A percentile compares a stretch with the other conserved stretches of the same genome.
These are phyloP conservation scores for Heteromyza rotundicornis DNA, from an alignment of 2,888 invertebrate species.

Conservation along the genomic window DNA sequence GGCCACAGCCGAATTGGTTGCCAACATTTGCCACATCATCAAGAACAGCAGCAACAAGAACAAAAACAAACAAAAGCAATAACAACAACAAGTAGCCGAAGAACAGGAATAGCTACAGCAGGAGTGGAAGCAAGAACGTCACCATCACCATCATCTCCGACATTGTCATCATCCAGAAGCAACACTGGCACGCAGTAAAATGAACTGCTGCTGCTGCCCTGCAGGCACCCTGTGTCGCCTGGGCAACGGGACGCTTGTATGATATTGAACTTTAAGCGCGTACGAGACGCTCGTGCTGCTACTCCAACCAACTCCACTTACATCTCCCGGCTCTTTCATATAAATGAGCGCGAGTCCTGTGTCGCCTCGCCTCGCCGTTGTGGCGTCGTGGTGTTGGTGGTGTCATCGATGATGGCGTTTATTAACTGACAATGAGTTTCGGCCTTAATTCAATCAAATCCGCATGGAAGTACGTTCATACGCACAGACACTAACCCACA, in stretches of 20 bases:
- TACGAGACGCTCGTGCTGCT: background rate
- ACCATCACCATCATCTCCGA: background rate
- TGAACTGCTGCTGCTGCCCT: slow-evolving; percentile 3
- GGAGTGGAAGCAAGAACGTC: background rate
- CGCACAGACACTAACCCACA: too few species aligned
- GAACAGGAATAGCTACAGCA: background rate
- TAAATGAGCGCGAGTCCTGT: background rate
- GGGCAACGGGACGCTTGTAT: slow-evolving; percentile 37
- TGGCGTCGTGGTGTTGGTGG: slow-evolving; percentile 17
- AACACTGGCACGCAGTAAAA: background rate
- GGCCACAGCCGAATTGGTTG: background rate
- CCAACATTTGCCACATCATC: background rate
- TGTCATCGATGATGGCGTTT: slow-evolving; percentile 27
- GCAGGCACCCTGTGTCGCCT: slow-evolving; percentile 39
- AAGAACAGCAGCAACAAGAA: background rate
- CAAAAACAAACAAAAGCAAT: too few species aligned
- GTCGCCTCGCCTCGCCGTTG: slow-evolving; percentile 15
- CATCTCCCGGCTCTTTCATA: too few species aligned
- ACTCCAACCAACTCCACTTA: too few species aligned
- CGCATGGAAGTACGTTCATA: slow-evolving; percentile 8
- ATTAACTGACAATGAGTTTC: slow-evolving; percentile 37
- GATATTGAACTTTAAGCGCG: slow-evolving; percentile 4
- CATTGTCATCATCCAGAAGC: background rate
- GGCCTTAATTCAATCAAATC: slow-evolving; percentile 24
- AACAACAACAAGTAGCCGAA: too few species aligned